Evolutionary conservation across 2,113 vertebrate genomes (phyloP), one percentile per base, ranked within the genome.

Genomic region (Monopterus albus): DNA sequence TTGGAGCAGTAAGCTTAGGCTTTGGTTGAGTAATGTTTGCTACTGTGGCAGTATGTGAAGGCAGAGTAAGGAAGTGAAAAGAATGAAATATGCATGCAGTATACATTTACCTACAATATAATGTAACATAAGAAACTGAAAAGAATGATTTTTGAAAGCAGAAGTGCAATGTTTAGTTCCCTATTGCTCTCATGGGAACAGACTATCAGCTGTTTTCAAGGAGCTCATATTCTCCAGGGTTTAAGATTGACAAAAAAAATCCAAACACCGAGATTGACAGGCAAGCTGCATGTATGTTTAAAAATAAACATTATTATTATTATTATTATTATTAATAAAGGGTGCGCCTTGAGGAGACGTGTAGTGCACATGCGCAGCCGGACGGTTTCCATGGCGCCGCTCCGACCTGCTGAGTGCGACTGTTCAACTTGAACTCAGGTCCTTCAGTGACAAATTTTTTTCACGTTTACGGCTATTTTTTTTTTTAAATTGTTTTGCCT

Each of bases 351-450:
- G 11, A 53, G 9, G 5, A 8, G 39, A 26, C 47, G 17, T 5
- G 8, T 0, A 39, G 1, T 26, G 38, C 84, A 18, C 86, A 83
- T 86, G 89, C 86, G 86, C 78, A 11, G 36, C 10, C 5, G 17
- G 6, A 2, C 65, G 23, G 91, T 92, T 90, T 50, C 89, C 89
- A 92, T 91, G 73, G 86, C 73, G 70, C 72, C 60, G 45, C 11
- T 26, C 5, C n/a, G 76, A 77, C 63, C 70, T 72, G 67, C 74
- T 72, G 83, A 86, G 79, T 65, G 79, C 80, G 84, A 56, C 82
- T 83, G 57, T 81, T 50, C 26, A 87, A 86, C 75, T 89, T 51
- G 75, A 60, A 67, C 56, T 73, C 68, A 0, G 47, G 58, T 72
- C 76, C 33, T 43, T 42, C 31, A 18, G 2, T 11, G 42, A 53